Percentiles rank a stretch among this genome's conserved stretches.
Evolutionary conservation across 2,888 invertebrate genomes (phyloP).

Genomic region (Xylocampa areola): DNA sequence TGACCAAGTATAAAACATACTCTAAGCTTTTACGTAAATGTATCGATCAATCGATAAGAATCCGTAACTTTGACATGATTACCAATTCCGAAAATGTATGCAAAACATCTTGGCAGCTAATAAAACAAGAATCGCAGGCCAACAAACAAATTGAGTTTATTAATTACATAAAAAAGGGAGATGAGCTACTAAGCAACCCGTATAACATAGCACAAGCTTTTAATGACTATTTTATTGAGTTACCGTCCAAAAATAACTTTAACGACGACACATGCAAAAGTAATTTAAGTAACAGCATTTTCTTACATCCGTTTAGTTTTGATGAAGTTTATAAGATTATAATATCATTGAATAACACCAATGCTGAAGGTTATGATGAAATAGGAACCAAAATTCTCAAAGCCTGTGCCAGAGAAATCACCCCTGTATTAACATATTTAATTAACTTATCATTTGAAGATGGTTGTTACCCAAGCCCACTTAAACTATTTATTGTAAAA

Average conservation of each 20-base stretch:
- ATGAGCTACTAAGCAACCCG: background rate
- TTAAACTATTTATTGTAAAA: conserved; percentile 2
- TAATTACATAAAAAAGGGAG: background rate
- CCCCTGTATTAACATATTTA: conserved; percentile 2
- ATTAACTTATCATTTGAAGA: conserved; percentile 13
- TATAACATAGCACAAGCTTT: too few relatives aligned
- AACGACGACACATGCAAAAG: background rate
- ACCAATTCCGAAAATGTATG: conserved; percentile 4
- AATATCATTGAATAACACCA: too few relatives aligned
- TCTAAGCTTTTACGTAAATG: conserved; percentile 5
- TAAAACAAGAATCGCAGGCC: conserved; percentile 5
- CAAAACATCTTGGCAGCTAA: conserved; percentile 6
- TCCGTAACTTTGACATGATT: background rate
- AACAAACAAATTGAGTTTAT: background rate
- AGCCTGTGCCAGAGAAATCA: conserved; percentile 1
- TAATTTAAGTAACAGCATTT: conserved; percentile 1
- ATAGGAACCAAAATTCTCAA: conserved; percentile 6
- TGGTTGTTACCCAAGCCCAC: conserved; percentile 6
- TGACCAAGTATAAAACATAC: conserved; percentile 8
- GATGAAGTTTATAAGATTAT: too few relatives aligned
- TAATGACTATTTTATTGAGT: conserved; percentile 1
- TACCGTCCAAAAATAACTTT: background rate
- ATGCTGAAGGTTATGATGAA: conserved; percentile 12
- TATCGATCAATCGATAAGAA: too few relatives aligned
- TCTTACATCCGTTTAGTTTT: conserved; percentile 2